These are phyloP conservation scores for Lasiurus cinereus DNA, from an alignment of 2,113 vertebrate species.

Conservation along the genomic window DNA sequence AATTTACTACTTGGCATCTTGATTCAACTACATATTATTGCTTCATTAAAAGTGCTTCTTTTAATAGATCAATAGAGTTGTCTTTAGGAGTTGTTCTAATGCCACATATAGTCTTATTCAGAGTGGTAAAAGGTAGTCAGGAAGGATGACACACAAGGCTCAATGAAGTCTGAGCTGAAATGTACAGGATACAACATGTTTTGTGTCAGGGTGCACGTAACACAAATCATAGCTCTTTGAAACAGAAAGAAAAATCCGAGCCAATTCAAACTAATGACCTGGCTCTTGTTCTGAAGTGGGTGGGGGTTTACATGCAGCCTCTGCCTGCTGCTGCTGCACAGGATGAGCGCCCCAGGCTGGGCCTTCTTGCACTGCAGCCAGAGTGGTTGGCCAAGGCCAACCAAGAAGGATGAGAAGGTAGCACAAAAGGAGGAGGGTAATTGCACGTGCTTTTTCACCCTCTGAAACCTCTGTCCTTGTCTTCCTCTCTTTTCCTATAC, in stretches of 20 bases:
- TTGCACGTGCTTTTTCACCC: neutral
- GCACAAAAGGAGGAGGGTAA: neutral
- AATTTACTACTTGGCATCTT: conserved; percentile 74
- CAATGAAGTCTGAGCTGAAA: conserved; percentile 73
- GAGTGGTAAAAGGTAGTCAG: conserved; percentile 79
- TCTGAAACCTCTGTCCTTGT: neutral
- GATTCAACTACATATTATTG: conserved; percentile 74
- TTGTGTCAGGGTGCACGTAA: conserved; percentile 65
- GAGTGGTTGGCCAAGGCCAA: conserved; percentile 68
- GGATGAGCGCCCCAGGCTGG: conserved; percentile 65
- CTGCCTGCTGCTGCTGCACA: conserved; percentile 69
- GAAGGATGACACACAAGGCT: conserved; percentile 67
- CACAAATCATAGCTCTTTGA: conserved; percentile 67
- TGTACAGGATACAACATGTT: conserved; percentile 4
- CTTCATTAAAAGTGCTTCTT: conserved; percentile 86
- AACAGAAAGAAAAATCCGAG: conserved; percentile 69
- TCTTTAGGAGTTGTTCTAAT: conserved; percentile 77
- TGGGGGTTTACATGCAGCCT: conserved; percentile 78
- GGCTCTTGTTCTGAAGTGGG: conserved; percentile 81
- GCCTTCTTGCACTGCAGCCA: conserved; percentile 71
- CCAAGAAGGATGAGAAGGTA: neutral
- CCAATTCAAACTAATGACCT: conserved; percentile 85
- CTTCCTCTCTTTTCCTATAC: neutral
- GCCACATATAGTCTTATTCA: conserved; percentile 76
- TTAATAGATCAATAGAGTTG: conserved; percentile 84